A percentile compares a stretch with the other conserved stretches of the same genome.
These are phyloP conservation scores for Rhorus exstirpatorius DNA, from an alignment of 2,888 invertebrate genomes.

Conservation along the genomic window DNA sequence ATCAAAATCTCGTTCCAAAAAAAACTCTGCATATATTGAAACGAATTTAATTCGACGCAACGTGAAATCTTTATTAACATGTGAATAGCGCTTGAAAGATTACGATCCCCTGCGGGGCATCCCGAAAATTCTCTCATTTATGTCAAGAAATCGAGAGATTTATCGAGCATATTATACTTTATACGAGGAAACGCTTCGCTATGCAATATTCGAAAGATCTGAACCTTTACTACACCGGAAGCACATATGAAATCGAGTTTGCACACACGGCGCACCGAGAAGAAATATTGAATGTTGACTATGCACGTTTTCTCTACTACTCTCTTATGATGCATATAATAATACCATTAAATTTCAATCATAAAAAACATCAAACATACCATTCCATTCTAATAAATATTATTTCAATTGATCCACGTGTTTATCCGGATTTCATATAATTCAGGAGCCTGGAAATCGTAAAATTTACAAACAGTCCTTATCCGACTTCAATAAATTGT, in stretches of 20 bases:
- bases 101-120: neutral
- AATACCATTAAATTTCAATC: neutral
- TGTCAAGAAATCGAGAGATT: conserved; percentile 22
- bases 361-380: no score
- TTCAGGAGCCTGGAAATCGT: no score
- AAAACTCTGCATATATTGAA: no score
- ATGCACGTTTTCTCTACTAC: conserved; percentile 1
- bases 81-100: conserved; percentile 6
- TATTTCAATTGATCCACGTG: no score
- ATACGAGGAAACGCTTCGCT: conserved; percentile 24
- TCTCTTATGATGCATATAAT: neutral
- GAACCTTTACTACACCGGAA: conserved; percentile 26
- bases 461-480: no score
- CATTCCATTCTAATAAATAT: no score
- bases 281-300: conserved; percentile 52
- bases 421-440: no score
- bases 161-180: conserved; percentile 12
- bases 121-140: conserved; percentile 13
- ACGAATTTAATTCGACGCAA: no score
- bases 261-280: neutral
- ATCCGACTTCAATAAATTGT: no score
- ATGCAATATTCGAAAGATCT: conserved; percentile 44
- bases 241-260: conserved; percentile 15
- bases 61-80: no score
- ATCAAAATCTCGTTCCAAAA: no score